A percentile compares a stretch with the other conserved stretches of the same genome.
These are phyloP conservation scores for Pollachius pollachius DNA, from an alignment of 2,113 vertebrate species.

Conservation along the genomic window DNA sequence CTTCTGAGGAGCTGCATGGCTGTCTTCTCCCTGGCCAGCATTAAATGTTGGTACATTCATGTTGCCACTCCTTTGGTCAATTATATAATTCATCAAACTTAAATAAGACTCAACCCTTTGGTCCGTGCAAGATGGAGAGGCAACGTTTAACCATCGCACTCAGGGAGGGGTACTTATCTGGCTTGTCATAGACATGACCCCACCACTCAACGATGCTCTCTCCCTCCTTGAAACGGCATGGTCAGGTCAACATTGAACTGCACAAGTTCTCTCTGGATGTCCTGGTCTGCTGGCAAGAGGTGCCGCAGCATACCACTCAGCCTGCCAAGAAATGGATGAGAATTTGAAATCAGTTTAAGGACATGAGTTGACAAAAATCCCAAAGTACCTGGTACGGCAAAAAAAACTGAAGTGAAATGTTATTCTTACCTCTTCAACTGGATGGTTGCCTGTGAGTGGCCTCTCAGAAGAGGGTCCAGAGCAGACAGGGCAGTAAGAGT, in stretches of 20 bases:
- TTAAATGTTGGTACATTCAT: slow-evolving; percentile 23
- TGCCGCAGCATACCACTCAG: background rate
- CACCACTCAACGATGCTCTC: slow-evolving; percentile 28
- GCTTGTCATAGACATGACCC: slow-evolving; percentile 15
- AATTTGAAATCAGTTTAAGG: background rate
- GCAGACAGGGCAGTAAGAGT: slow-evolving; percentile 11
- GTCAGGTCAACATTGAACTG: slow-evolving; percentile 14
- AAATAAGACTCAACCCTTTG: slow-evolving; percentile 22
- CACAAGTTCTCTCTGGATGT: slow-evolving; percentile 6
- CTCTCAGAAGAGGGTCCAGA: slow-evolving; percentile 23
- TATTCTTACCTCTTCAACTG: slow-evolving; percentile 14
- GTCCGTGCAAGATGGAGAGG: slow-evolving; percentile 21
- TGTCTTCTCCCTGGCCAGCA: slow-evolving; percentile 21
- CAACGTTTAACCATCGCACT: slow-evolving; percentile 4
- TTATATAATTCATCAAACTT: slow-evolving; percentile 17
- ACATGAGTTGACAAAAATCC: too few species aligned
- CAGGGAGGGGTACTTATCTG: slow-evolving; percentile 16
- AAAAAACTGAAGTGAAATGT: too few species aligned
- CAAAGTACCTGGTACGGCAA: too few species aligned
- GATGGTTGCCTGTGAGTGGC: slow-evolving; percentile 20
- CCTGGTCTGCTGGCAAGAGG: background rate
- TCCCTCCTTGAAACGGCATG: slow-evolving; percentile 17
- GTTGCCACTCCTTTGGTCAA: slow-evolving; percentile 20
- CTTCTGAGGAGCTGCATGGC: slow-evolving; percentile 18
- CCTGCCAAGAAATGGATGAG: slow-evolving; percentile 8